Conservation (phyloP, 2,113 vertebrate species). For the Clinocottus analis region DNA sequence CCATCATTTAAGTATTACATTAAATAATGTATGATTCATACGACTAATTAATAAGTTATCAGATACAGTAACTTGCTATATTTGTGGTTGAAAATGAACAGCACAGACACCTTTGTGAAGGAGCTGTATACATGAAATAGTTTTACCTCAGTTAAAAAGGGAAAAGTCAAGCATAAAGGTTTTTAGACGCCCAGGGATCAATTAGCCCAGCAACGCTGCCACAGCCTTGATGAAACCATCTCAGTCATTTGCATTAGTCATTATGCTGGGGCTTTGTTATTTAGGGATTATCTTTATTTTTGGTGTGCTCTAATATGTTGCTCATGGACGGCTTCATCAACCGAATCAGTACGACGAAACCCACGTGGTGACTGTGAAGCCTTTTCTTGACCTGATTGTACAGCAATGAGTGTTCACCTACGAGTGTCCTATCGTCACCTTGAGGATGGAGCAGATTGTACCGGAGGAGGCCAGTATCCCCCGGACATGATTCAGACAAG, state of each 20-base stretch:
- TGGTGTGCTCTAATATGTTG: slow-evolving; percentile 1
- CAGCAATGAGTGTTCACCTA: slow-evolving; percentile 4
- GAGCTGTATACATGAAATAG: not conserved
- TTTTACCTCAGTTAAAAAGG: not conserved
- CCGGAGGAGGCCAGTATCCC: too few species aligned
- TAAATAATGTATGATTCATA: not conserved
- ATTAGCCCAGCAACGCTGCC: slow-evolving; percentile 51
- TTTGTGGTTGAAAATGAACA: too few species aligned
- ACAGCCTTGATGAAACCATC: slow-evolving; percentile 44
- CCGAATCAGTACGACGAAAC: slow-evolving; percentile 20
- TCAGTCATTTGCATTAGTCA: slow-evolving; percentile 32
- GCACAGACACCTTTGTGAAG: too few species aligned
- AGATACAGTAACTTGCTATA: not conserved
- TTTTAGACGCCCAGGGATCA: slow-evolving; percentile 64
- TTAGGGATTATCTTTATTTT: slow-evolving; percentile 50
- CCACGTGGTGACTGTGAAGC: slow-evolving; percentile 10
- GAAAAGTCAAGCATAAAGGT: not conserved
- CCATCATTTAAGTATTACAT: not conserved
- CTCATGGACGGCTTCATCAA: too few species aligned
- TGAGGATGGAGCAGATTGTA: too few species aligned
- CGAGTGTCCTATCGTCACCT: too few species aligned
- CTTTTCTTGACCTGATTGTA: slow-evolving; percentile 5
- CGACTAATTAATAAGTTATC: not conserved
- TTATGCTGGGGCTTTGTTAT: slow-evolving; percentile 61
- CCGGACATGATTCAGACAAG: too few species aligned